A percentile compares a stretch with the other conserved stretches of the same genome.
Conservation (phyloP, 2,888 invertebrate species). For the Xylota segnis region DNA sequence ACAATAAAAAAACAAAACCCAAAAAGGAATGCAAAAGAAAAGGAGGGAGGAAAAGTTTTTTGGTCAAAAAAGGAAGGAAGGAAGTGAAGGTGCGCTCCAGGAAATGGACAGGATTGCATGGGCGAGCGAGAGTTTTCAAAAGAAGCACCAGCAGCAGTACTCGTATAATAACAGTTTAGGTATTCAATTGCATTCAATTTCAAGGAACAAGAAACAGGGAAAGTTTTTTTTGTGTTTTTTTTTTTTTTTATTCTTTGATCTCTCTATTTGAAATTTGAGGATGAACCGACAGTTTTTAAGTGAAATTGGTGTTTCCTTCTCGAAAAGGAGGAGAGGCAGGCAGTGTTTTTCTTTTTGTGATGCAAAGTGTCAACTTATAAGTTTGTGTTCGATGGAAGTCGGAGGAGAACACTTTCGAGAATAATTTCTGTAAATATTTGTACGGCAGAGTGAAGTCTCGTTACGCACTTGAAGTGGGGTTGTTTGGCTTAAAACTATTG, state of each 20-base stretch:
- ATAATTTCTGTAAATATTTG: not conserved
- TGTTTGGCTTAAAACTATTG: too few relatives aligned
- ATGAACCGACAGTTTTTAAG: constrained; percentile 10
- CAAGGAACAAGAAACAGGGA: constrained; percentile 24
- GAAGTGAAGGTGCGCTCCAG: constrained; percentile 22
- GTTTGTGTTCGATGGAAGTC: not conserved
- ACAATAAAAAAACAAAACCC: not conserved
- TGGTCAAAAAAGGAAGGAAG: not conserved
- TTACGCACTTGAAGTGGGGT: too few relatives aligned
- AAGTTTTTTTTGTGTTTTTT: too few relatives aligned
- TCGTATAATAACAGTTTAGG: constrained; percentile 46
- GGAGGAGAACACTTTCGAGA: not conserved
- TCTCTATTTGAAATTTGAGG: constrained; percentile 14
- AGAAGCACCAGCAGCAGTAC: not conserved
- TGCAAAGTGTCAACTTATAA: not conserved
- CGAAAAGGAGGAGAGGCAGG: not conserved
- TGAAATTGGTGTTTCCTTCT: constrained; percentile 23
- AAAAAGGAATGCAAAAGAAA: not conserved
- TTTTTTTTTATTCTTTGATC: constrained; percentile 32
- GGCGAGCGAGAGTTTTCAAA: constrained; percentile 23
- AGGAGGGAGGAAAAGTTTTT: constrained; percentile 40
- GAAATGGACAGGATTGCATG: constrained; percentile 45
- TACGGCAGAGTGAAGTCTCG: not conserved
- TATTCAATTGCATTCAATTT: constrained; percentile 66
- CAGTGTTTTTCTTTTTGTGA: not conserved